Conservation (phyloP, 1,140 invertebrate species). For the Charaxes varanes region DNA sequence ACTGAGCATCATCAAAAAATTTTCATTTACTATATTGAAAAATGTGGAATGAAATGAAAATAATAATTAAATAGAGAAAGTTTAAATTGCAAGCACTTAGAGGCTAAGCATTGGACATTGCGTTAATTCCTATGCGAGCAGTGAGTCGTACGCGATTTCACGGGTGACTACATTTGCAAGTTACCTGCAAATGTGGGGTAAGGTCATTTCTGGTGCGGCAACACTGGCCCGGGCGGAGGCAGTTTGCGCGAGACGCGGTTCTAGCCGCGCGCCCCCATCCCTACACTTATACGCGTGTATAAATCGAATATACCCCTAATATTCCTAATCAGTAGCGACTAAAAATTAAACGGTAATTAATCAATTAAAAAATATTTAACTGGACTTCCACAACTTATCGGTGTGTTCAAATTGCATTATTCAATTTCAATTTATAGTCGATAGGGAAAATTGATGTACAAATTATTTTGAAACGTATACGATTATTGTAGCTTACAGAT, state of each 20-base stretch:
- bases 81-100: neutral
- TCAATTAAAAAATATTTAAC: neutral
- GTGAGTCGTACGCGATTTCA: constrained; percentile 24
- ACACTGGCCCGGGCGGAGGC: constrained; percentile 56
- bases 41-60: too few relatives aligned
- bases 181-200: constrained; percentile 13
- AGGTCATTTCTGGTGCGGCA: constrained; percentile 20
- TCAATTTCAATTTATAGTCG: too few relatives aligned
- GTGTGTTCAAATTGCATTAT: too few relatives aligned
- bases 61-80: neutral
- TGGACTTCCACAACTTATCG: neutral
- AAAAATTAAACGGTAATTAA: constrained; percentile 5
- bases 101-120: constrained; percentile 7
- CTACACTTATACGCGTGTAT: constrained; percentile 14
- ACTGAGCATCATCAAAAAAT: too few relatives aligned
- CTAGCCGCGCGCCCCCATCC: constrained; percentile 35
- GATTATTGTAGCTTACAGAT: too few relatives aligned
- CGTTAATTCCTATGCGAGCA: constrained; percentile 26
- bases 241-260: constrained; percentile 61
- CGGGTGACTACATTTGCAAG: constrained; percentile 26
- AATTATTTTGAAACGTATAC: too few relatives aligned
- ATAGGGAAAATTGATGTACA: too few relatives aligned
- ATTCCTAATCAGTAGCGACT: constrained; percentile 23
- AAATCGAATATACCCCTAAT: constrained; percentile 14
- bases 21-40: too few relatives aligned